Percentiles rank a stretch among this genome's conserved stretches.
Evolutionary conservation across 2,797 vertebrate genomes (phyloP).

Genomic region (Enteromius mattozi): DNA sequence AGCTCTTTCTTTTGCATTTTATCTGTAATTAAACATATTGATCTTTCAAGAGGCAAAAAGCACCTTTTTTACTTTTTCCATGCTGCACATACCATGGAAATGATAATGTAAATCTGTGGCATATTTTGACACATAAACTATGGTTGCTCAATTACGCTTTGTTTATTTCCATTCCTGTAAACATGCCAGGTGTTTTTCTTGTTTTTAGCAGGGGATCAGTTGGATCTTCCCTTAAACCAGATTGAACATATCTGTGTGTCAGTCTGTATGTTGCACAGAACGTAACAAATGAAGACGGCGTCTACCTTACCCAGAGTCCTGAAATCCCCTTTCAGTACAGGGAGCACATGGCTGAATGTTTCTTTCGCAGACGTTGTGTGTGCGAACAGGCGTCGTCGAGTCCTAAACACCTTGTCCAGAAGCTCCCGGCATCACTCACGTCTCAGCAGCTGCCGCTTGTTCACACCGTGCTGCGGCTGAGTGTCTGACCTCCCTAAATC

Average conservation of each 20-base stretch:
- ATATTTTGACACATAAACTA: constrained; percentile 63
- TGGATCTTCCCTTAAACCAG: constrained; percentile 55
- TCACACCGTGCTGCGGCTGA: constrained; percentile 51
- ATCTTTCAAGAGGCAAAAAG: constrained; percentile 56
- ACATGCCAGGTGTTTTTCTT: constrained; percentile 58
- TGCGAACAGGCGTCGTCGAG: constrained; percentile 44
- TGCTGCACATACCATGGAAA: constrained; percentile 33
- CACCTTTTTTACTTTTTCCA: constrained; percentile 50
- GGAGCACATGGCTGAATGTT: constrained; percentile 19
- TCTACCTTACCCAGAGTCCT: constrained; percentile 33
- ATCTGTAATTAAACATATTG: constrained; percentile 70
- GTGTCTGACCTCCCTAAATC: constrained; percentile 54
- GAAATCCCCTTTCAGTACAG: constrained; percentile 26
- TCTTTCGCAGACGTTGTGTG: constrained; percentile 47
- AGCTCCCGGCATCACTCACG: constrained; percentile 56
- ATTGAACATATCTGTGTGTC: constrained; percentile 24
- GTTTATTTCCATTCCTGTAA: constrained; percentile 67
- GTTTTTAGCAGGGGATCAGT: constrained; percentile 42
- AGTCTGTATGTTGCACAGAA: constrained; percentile 15
- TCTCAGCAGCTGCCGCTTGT: constrained; percentile 64
- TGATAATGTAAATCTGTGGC: constrained; percentile 56
- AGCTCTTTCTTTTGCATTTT: constrained; percentile 58
- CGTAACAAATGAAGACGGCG: constrained; percentile 30
- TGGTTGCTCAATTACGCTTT: constrained; percentile 58
- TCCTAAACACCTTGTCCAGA: constrained; percentile 65